These are phyloP conservation scores for Loxodonta africana DNA, from an alignment of 2,113 vertebrate genomes.

Conservation along the genomic window DNA sequence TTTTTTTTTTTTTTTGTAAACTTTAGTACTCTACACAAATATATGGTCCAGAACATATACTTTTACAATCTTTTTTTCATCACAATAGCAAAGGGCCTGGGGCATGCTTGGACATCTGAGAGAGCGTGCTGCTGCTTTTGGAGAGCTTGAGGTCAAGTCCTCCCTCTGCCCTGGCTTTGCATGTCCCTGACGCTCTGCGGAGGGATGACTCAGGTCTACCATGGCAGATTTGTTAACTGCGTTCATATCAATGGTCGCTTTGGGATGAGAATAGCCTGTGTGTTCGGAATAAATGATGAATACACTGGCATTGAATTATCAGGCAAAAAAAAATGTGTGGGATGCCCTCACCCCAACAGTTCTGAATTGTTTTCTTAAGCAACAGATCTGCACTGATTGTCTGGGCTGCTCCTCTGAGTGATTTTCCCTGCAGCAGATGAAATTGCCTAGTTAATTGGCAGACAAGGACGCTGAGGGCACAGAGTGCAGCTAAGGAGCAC, in stretches of 20 bases:
- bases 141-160: neutral
- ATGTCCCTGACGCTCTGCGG: neutral
- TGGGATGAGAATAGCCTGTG: neutral
- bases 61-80: neutral
- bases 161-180: neutral
- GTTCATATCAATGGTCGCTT: neutral
- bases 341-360: neutral
- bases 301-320: neutral
- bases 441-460: neutral
- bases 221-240: neutral
- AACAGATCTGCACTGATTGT: neutral
- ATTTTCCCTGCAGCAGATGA: neutral
- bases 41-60: neutral
- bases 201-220: neutral
- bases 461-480: constrained; percentile 45
- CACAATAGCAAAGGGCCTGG: neutral
- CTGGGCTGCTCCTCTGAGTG: neutral
- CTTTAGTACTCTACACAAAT: neutral
- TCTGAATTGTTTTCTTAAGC: constrained; percentile 6
- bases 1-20: neutral
- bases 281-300: constrained; percentile 14
- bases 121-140: neutral
- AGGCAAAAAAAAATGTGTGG: neutral
- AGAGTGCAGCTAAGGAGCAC: neutral
- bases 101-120: neutral